Evolutionary conservation across 2,888 invertebrate genomes (phyloP), one percentile per base, ranked within the genome.

Genomic region (Blastobasis lacticolella): DNA sequence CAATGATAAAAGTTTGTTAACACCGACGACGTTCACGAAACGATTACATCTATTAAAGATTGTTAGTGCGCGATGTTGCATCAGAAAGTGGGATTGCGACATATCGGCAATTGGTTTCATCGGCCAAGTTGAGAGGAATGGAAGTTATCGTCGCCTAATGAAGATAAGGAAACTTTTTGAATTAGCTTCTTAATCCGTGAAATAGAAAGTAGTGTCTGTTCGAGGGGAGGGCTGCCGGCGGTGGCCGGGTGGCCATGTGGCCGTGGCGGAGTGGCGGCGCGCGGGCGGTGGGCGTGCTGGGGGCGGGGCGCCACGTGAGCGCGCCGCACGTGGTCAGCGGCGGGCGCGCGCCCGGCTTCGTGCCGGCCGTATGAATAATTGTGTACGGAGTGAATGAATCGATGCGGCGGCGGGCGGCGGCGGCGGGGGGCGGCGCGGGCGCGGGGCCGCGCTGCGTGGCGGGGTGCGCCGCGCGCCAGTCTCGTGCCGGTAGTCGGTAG

Each of bases 401-500:
- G 88, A 89, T 81, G 85, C 84, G 84, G 76, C 77, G 67, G 69
- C 65, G 67, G 71, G 70, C 73, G 66, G 78, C 71, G 68, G 72
- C 59, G 71, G 75, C 69, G 67, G 69, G 66, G 78, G 69, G 71
- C 56, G 61, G 64, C 59, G 61, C 63, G 63, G 61, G 63, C 63
- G 68, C 66, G 67, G 69, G 67, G 75, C 64, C 64, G 69, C 66
- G 71, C 68, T 75, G 75, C 74, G 77, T 76, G 77, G 78, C 83
- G 80, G 73, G 75, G 75, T 75, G 78, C 78, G 81, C 78, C 82
- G 81, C 80, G 82, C 85, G 86, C 88, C 90, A 91, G 91, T 91
- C 90, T 91, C 91, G 91, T 91, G 91, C 91, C 91, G 91, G 91
- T 91, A 91, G 90, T 90, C 91, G 91, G 91, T 91, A 91, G 90